phyloP scores from a whole-genome alignment of 1,140 invertebrate genomes.

The Diuraphis noxia region DNA sequence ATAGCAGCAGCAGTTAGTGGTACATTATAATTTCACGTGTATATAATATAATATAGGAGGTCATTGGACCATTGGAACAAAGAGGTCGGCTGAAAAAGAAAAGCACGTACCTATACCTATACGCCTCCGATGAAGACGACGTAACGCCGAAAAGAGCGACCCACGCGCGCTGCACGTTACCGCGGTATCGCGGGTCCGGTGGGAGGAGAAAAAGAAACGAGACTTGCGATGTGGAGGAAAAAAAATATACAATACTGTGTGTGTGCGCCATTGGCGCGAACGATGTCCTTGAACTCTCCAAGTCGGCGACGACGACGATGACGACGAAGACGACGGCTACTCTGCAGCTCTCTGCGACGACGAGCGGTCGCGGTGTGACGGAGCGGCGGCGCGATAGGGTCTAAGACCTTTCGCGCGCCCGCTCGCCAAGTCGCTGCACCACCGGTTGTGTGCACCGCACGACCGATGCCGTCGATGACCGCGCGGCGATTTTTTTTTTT shows the following conservation, averaged over 20 bases:
- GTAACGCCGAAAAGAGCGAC: constrained; percentile 11
- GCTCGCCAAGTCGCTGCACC: background rate
- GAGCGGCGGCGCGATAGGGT: background rate
- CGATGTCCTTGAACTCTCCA: constrained; percentile 42
- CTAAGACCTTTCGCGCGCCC: constrained; percentile 27
- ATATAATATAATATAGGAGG: background rate
- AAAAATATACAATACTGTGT: background rate
- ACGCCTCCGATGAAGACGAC: background rate
- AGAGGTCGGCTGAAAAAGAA: constrained; percentile 6
- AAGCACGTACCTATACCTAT: background rate
- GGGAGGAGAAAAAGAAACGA: background rate
- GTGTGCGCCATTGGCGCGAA: constrained; percentile 31
- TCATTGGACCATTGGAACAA: constrained; percentile 44
- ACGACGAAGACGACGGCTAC: background rate
- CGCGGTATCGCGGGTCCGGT: background rate
- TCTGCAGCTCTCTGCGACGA: background rate
- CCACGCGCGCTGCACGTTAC: background rate
- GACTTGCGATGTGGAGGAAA: background rate
- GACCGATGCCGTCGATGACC: constrained; percentile 27
- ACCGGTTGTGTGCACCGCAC: background rate
- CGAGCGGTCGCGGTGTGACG: background rate
- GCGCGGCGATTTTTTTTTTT: constrained; percentile 17
- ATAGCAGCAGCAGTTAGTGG: background rate
- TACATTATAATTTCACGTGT: background rate
- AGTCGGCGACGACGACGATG: background rate